Evolutionary conservation across 2,113 vertebrate genomes (phyloP).

Genomic region (Speoplatyrhinus poulsoni): DNA sequence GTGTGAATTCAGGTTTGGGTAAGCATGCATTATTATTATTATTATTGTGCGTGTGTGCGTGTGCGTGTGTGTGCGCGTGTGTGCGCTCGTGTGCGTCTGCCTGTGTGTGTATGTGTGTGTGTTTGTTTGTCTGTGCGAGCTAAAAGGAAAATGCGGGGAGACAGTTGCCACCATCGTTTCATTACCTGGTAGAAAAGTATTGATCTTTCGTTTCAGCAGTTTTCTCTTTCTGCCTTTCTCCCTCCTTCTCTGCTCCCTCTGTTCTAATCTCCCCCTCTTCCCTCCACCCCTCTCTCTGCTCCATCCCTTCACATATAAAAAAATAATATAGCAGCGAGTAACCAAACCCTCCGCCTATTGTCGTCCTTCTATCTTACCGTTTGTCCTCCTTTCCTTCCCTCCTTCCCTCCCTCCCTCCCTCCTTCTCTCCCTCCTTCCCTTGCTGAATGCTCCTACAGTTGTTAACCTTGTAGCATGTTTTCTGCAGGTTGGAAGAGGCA

Average conservation of each 20-base stretch:
- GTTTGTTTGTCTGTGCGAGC: slow-evolving; percentile 3
- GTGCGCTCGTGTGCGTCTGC: slow-evolving; percentile 1
- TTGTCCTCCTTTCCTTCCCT: background rate
- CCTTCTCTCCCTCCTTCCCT: slow-evolving; percentile 32
- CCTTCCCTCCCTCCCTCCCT: background rate
- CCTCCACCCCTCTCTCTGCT: background rate
- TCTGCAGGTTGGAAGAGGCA: slow-evolving; percentile 55
- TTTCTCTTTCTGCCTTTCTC: slow-evolving; percentile 36
- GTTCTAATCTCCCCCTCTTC: background rate
- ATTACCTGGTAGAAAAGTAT: slow-evolving; percentile 63
- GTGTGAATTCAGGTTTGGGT: too few relatives aligned
- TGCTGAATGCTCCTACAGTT: slow-evolving; percentile 58
- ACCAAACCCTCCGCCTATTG: background rate
- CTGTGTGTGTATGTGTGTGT: slow-evolving; percentile 18
- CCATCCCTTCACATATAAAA: too few relatives aligned
- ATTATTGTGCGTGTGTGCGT: slow-evolving; percentile 2
- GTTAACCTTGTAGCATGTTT: slow-evolving; percentile 70
- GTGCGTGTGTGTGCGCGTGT: background rate
- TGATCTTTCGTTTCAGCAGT: slow-evolving; percentile 58
- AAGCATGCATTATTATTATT: background rate
- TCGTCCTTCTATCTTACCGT: background rate
- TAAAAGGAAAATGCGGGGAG: slow-evolving; percentile 55
- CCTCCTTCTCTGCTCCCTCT: slow-evolving; percentile 32
- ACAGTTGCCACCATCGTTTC: slow-evolving; percentile 67
- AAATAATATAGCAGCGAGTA: background rate